Evolutionary conservation across 2,888 invertebrate genomes (phyloP).

Genomic region (Acleris laterana): DNA sequence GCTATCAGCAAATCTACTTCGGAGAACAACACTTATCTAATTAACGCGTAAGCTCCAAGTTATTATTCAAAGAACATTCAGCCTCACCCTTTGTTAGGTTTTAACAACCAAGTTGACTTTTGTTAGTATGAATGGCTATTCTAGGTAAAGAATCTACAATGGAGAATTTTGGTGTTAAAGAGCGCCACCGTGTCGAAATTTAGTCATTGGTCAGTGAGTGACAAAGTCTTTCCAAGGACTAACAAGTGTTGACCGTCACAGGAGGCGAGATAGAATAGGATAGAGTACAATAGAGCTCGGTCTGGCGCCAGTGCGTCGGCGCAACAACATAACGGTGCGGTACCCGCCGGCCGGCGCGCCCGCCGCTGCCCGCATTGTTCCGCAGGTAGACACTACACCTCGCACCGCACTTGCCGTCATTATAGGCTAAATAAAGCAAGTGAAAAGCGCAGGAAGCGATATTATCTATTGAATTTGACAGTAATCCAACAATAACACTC

Average conservation of each 20-base stretch:
- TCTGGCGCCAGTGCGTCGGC: slow-evolving; percentile 71
- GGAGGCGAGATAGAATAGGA: slow-evolving; percentile 50
- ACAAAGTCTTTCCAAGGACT: slow-evolving; percentile 49
- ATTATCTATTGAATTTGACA: slow-evolving; percentile 55
- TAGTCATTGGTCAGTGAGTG: slow-evolving; percentile 42
- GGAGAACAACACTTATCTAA: slow-evolving; percentile 37
- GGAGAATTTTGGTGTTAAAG: slow-evolving; percentile 40
- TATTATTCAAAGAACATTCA: not conserved
- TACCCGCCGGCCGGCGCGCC: slow-evolving; percentile 52
- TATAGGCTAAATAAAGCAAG: slow-evolving; percentile 55
- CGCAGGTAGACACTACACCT: slow-evolving; percentile 56
- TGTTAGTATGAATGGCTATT: slow-evolving; percentile 22
- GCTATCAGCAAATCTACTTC: slow-evolving; percentile 48
- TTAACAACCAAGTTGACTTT: slow-evolving; percentile 8
- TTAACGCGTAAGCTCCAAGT: slow-evolving; percentile 8
- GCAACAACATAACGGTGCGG: slow-evolving; percentile 69
- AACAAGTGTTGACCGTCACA: slow-evolving; percentile 51
- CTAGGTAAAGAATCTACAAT: slow-evolving; percentile 6
- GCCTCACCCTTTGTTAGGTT: slow-evolving; percentile 6
- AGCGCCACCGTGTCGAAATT: slow-evolving; percentile 55
- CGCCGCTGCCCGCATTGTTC: slow-evolving; percentile 48
- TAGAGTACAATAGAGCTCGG: slow-evolving; percentile 58
- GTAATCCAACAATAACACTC: slow-evolving; percentile 63
- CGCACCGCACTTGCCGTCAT: slow-evolving; percentile 51
- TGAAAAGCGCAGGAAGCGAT: slow-evolving; percentile 72